These are phyloP conservation scores for Nettapus auritus DNA, from an alignment of 2,113 vertebrate species.

Conservation along the genomic window DNA sequence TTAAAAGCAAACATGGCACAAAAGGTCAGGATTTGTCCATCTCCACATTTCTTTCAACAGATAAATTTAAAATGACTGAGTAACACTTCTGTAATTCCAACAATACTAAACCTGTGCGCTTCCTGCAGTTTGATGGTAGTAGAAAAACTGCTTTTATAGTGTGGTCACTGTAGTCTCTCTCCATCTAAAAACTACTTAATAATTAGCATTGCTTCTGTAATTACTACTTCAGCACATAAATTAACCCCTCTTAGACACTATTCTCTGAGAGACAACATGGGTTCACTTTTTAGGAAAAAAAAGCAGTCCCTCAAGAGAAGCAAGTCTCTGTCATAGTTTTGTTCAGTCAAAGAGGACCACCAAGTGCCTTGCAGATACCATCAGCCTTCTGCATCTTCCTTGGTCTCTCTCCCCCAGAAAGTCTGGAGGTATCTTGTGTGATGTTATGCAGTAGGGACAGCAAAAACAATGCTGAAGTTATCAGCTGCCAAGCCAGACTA, in stretches of 20 bases:
- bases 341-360: not conserved
- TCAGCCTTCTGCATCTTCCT: not conserved
- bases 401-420: not conserved
- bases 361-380: too few relatives aligned
- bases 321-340: not conserved
- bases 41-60: not conserved
- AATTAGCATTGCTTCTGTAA: not conserved
- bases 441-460: not conserved
- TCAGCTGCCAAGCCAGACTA: not conserved
- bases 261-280: not conserved
- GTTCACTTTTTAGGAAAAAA: not conserved
- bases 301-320: not conserved
- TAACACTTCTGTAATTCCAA: not conserved
- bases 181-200: not conserved
- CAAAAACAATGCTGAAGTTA: not conserved
- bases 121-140: not conserved
- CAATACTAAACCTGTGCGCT: not conserved
- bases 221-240: not conserved
- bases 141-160: not conserved
- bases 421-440: not conserved
- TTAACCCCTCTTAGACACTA: not conserved
- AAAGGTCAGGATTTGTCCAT: not conserved
- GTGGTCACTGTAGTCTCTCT: not conserved
- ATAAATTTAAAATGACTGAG: not conserved
- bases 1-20: conserved; percentile 13